Evolutionary conservation across 2,888 invertebrate species (phyloP), one percentile per base, ranked within the genome.

Genomic region (Dynastes tityus): DNA sequence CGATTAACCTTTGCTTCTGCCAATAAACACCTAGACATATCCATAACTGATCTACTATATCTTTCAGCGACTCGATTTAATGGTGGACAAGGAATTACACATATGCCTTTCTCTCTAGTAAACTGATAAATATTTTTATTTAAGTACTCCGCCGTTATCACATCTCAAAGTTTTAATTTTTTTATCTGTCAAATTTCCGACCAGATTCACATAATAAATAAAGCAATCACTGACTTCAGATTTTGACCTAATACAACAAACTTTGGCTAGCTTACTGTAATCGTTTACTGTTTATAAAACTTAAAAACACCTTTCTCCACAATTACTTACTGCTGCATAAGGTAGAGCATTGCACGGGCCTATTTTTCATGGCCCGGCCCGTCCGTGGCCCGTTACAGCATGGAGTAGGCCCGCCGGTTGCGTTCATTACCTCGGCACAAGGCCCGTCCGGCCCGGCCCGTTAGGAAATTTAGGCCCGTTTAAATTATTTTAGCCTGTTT

Each of bases 51-150:
- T 27, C 49, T 45, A 45, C 16, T 68, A 11, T 68, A 68, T 13
- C 49, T 68, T 53, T 76, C 67, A 6, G 83, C 84, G 13, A 78
- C 79, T 49, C 83, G 82, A 77, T 83, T 84, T 37, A 82, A 77
- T 2, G 81, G 76, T 79, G 83, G 82, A 76, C 82, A 81, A 40
- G 81, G 68, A 63, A 80, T 75, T 64, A 82, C 70, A 58, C 51
- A 29, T 58, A 84, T 83, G 2, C 82, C 80, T 71, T 82, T 82
- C 22, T 82, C 76, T 63, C 78, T 81, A 16, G 71, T 71, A 63
- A 83, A 83, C n/a, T 81, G 55, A 79, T 78, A 80, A 77, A 84
- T 75, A 65, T 80, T 76, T 40, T 55, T 58, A 79, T 82, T 82
- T n/a, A 53, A n/a, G 16, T 53, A n/a, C n/a, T 53, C 13, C n/a